Evolutionary conservation across 2,888 invertebrate species (phyloP).

Genomic region (Parochlus steinenii): DNA sequence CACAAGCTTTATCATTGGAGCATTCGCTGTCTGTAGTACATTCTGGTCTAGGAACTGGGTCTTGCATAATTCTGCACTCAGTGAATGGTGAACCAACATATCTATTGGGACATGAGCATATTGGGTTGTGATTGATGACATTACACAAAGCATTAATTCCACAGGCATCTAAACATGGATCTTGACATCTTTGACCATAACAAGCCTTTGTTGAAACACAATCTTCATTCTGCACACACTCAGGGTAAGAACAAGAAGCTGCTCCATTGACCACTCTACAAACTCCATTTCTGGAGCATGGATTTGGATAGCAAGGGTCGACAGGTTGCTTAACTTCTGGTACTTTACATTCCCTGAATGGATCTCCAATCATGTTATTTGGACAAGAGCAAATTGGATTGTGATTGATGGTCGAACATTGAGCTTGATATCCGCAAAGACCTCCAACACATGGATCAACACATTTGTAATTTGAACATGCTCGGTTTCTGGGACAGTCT

Average conservation of each 20-base stretch:
- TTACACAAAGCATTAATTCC: constrained; percentile 70
- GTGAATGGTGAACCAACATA: constrained; percentile 64
- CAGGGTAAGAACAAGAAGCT: constrained; percentile 66
- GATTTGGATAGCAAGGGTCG: constrained; percentile 73
- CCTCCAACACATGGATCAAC: constrained; percentile 60
- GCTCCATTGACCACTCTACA: constrained; percentile 53
- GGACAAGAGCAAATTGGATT: constrained; percentile 74
- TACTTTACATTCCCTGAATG: constrained; percentile 49
- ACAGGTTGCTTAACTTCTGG: constrained; percentile 25
- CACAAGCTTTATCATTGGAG: constrained; percentile 65
- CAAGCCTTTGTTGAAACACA: constrained; percentile 69
- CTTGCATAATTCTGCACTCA: constrained; percentile 41
- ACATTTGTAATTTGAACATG: constrained; percentile 66
- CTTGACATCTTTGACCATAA: constrained; percentile 63
- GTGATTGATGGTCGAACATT: constrained; percentile 67
- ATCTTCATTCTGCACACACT: constrained; percentile 77
- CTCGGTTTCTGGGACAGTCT: constrained; percentile 56
- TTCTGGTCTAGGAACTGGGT: constrained; percentile 47
- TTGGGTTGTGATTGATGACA: constrained; percentile 60
- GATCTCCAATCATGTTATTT: constrained; percentile 56
- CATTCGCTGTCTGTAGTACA: constrained; percentile 65
- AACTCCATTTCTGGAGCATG: constrained; percentile 67
- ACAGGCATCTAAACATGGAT: constrained; percentile 69
- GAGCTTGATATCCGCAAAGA: constrained; percentile 61
- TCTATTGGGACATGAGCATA: constrained; percentile 66